Base-by-base conservation (phyloP, 2,113 vertebrate genomes). In the Hyla sarda region DNA sequence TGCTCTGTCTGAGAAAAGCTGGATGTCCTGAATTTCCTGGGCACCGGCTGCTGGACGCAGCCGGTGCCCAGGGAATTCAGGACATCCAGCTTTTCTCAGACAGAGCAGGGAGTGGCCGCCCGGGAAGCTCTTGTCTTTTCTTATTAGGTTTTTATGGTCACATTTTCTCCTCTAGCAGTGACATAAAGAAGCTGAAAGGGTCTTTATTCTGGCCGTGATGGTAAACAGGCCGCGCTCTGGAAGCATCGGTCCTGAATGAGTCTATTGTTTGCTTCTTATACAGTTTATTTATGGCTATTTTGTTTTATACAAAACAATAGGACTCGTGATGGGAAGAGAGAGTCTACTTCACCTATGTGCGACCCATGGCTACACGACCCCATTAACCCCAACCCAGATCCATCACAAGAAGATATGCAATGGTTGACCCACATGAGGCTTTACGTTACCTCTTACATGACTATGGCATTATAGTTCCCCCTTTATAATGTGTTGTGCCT, bases 171-270 rank as follows among this genome's bases (percentile, higher is more conserved):
- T 45, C 11, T 9, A 12, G 41, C 34, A n/a, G 56, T 6, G 62
- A 34, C 32, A 37, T n/a, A 85, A 69, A 67, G 25, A 30, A 56
- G 9, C 10, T 16, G 58, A 50, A 21, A 52, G 41, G 56, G 12
- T 11, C 58, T 65, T 65, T 67, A 48, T 67, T 65, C 62, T 34
- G 9, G 54, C 72, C 10, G 25, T 5, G 21, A 73, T 41, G 30
- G 50, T 25, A 83, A 83, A 73, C 82, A 83, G 67, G 82, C 50
- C 10, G 23, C n/a, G 34, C 16, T 60, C 11, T n/a, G n/a, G 37
- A 58, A 41, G 76, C 47, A 45, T 58, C 83, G 50, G 74, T 58
- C 83, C 50, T 32, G 83, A 67, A 52, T 37, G 52, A 5, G 21
- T 6, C 45, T 69, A 34, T 52, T 65, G 32, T 56, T 47, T 60